A percentile compares a stretch with the other conserved stretches of the same genome.
phyloP scores from a whole-genome alignment of 2,888 invertebrate genomes.

The Mesoligia furuncula region DNA sequence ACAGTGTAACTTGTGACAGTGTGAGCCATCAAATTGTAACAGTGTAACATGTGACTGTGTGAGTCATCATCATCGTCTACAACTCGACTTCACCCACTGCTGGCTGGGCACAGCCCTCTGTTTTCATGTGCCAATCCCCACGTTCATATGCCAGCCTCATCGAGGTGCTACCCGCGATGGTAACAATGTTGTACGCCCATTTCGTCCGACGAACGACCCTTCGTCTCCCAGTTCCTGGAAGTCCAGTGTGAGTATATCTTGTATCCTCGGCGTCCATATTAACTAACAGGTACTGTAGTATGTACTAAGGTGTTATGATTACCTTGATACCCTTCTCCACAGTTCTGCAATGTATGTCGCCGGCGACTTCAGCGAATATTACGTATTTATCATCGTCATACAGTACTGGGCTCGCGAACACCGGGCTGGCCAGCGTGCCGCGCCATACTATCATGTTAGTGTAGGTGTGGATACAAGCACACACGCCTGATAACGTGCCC shows the following conservation, averaged over 20 bases:
- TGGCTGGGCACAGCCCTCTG: background rate
- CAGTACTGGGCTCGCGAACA: constrained; percentile 92
- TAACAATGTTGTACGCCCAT: too few relatives aligned
- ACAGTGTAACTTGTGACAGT: too few relatives aligned
- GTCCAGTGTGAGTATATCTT: background rate
- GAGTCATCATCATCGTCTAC: background rate
- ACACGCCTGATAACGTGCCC: constrained; percentile 91
- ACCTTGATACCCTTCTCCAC: constrained; percentile 88
- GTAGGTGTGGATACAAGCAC: constrained; percentile 87
- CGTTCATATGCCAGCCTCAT: background rate
- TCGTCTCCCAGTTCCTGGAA: background rate
- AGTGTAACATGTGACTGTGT: background rate
- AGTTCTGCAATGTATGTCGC: constrained; percentile 89
- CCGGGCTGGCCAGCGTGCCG: constrained; percentile 89
- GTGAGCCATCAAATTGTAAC: too few relatives aligned
- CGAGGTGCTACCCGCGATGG: background rate
- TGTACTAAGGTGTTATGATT: constrained; percentile 44
- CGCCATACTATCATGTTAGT: constrained; percentile 91
- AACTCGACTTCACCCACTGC: background rate
- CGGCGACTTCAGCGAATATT: constrained; percentile 90
- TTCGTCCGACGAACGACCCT: background rate
- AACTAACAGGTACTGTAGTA: background rate
- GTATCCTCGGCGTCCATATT: background rate
- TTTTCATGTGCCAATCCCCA: background rate
- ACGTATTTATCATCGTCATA: constrained; percentile 89